Conservation (phyloP, 2,888 invertebrate genomes). For the Phyllotreta cruciferae region DNA sequence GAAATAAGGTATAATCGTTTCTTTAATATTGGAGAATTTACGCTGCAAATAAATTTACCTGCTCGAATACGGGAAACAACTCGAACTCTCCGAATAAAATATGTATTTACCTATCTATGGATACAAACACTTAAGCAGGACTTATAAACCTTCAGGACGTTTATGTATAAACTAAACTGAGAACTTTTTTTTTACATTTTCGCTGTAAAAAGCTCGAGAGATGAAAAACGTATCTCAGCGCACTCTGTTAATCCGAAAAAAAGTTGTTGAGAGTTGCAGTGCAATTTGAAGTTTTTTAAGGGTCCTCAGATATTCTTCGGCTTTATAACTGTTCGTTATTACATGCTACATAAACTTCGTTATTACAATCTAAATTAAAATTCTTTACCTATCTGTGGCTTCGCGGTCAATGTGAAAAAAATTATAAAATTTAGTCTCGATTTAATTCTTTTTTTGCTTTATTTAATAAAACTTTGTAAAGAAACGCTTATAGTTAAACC, state of each 20-base stretch:
- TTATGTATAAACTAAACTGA: too few relatives aligned
- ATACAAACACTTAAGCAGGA: too few relatives aligned
- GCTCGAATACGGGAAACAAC: too few relatives aligned
- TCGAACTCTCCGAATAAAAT: too few relatives aligned
- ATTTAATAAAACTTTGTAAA: too few relatives aligned
- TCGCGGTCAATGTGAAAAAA: not conserved
- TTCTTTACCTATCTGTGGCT: slow-evolving; percentile 5
- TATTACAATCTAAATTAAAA: slow-evolving; percentile 17
- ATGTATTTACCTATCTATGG: too few relatives aligned
- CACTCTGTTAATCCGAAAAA: slow-evolving; percentile 7
- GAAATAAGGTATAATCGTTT: too few relatives aligned
- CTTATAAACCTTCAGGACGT: too few relatives aligned
- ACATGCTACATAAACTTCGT: slow-evolving; percentile 15
- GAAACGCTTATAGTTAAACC: too few relatives aligned
- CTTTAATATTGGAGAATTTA: too few relatives aligned
- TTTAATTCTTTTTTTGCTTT: not conserved
- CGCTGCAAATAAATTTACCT: too few relatives aligned
- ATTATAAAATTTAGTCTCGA: not conserved
- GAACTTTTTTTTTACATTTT: too few relatives aligned
- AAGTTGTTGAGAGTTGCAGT: slow-evolving; percentile 8
- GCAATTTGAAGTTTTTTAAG: slow-evolving; percentile 16
- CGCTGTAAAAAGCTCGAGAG: not conserved
- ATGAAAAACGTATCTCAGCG: not conserved
- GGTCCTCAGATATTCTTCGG: slow-evolving; percentile 5
- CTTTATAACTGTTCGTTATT: slow-evolving; percentile 14